Evolutionary conservation across 2,888 invertebrate genomes (phyloP).

Genomic region (Drosophila eohydei): DNA sequence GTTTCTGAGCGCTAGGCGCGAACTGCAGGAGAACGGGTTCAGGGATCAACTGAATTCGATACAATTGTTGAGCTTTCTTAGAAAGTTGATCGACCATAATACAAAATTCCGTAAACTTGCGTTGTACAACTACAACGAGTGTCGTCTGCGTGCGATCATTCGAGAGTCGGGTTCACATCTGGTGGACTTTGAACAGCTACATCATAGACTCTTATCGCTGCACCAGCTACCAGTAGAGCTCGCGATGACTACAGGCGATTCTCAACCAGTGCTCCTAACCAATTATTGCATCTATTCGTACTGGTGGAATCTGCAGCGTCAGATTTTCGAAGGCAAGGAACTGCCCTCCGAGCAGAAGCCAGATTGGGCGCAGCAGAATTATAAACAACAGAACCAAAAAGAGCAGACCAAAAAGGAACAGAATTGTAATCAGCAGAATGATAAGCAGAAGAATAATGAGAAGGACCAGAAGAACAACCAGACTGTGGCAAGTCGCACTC

Average conservation of each 20-base stretch:
- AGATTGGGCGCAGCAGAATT: too few species aligned
- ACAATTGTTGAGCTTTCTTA: neutral
- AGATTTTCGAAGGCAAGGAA: neutral
- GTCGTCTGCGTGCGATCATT: slow-evolving; percentile 6
- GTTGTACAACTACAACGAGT: neutral
- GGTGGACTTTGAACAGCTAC: slow-evolving; percentile 9
- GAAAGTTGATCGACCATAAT: neutral
- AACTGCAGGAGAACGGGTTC: neutral
- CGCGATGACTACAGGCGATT: neutral
- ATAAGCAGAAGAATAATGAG: too few species aligned
- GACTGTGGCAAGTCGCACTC: too few species aligned
- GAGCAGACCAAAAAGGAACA: too few species aligned
- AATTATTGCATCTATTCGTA: slow-evolving; percentile 86
- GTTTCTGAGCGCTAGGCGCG: neutral
- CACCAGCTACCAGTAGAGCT: neutral
- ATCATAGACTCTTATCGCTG: neutral
- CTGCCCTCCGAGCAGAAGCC: too few species aligned
- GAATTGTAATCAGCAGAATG: too few species aligned
- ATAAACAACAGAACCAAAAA: too few species aligned
- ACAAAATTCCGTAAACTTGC: neutral
- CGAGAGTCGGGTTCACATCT: neutral
- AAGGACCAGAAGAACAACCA: too few species aligned
- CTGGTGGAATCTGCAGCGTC: slow-evolving; percentile 3
- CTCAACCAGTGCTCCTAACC: neutral
- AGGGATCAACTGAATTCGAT: neutral